Evolutionary conservation across 1,140 invertebrate species (phyloP), one percentile per base, ranked within the genome.

Genomic region (Drosophila cardini): DNA sequence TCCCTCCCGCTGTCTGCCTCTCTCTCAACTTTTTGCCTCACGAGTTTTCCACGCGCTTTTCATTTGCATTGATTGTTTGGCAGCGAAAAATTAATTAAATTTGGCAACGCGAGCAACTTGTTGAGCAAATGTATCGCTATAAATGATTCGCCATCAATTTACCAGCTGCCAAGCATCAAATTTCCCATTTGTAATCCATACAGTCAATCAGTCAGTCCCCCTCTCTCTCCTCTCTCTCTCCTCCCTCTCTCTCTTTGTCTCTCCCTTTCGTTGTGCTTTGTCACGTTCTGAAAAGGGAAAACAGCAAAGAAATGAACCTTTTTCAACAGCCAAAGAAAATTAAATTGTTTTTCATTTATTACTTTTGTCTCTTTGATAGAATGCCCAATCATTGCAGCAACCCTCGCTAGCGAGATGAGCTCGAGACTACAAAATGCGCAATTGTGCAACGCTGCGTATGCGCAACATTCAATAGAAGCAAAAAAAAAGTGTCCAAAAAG

Each of bases 11-110:
- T 38, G 1, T 38, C 36, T 40, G 9, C 9, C 38, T 4, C 9
- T 38, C 11, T 36, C 36, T 38, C 36, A 11, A 26, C 11, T 10
- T 38, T 38, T 10, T n/a, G 36, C 34, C 10, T 11, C 4, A 2
- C 2, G 5, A 1, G n/a, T 26, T 11, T 46, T 46, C 8, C 10
- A 1, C 6, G 43, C 53, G 15, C 42, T 40, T 50, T 55, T 62
- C 13, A 73, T 68, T 69, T 69, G 71, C 71, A 73, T 73, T 73
- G 64, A 73, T 73, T 73, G 18, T 48, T 13, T 8, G 48, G 10
- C 21, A 4, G 21, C 5, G 21, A 26, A 18, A 75, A 75, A 71
- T 75, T 75, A 75, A 71, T 75, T 75, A 75, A 75, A 70, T 58
- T 42, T 21, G 16, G 40, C 52, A 71, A 56, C 32, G 13, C n/a